These are phyloP conservation scores for Coleophora flavipennella DNA, from an alignment of 2,888 invertebrate genomes.

Conservation along the genomic window DNA sequence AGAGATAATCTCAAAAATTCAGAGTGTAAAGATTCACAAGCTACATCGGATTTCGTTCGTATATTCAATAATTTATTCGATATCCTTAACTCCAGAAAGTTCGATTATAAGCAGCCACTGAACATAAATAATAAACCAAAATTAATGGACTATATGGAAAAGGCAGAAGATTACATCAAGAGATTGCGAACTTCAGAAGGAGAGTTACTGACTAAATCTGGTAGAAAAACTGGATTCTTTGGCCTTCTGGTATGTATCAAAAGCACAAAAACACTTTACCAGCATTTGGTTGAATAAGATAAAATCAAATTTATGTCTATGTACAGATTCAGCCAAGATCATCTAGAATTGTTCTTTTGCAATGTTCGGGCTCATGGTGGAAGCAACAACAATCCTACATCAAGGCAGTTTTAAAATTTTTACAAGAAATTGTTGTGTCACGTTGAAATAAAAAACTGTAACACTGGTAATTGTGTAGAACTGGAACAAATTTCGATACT, in stretches of 20 bases:
- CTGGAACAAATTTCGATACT: conserved; percentile 9
- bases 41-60: conserved; percentile 12
- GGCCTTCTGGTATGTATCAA: conserved; percentile 14
- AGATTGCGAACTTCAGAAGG: background rate
- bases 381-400: conserved; percentile 10
- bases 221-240: conserved; percentile 10
- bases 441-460: conserved; percentile 3
- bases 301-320: conserved; percentile 5
- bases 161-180: conserved; percentile 5
- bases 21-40: conserved; percentile 9
- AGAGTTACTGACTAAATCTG: background rate
- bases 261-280: conserved; percentile 10
- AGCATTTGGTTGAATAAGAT: conserved; percentile 6
- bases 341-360: conserved; percentile 12
- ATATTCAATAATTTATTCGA: conserved; percentile 15
- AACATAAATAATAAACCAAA: background rate
- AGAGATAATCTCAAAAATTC: conserved; percentile 9
- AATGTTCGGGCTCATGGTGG: conserved; percentile 8
- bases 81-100: conserved; percentile 13
- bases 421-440: conserved; percentile 7
- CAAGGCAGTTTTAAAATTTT: conserved; percentile 4
- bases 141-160: conserved; percentile 3
- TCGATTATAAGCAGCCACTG: conserved; percentile 4
- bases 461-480: conserved; percentile 9
- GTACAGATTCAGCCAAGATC: conserved; percentile 9